Evolutionary conservation across 2,888 invertebrate genomes (phyloP).

Genomic region (Drosophila sordidula): DNA sequence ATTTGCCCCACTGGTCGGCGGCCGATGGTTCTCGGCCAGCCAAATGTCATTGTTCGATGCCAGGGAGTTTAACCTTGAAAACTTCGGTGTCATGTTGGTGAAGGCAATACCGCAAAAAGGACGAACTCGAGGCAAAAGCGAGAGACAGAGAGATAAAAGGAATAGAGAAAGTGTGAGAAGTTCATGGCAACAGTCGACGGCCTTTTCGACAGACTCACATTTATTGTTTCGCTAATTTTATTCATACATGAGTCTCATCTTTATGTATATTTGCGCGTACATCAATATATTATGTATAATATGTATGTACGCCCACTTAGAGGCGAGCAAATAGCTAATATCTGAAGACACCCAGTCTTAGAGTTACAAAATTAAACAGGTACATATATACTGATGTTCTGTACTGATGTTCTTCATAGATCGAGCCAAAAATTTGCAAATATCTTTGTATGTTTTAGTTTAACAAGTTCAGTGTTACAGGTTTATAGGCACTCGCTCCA

Average conservation of each 20-base stretch:
- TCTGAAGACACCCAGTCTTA: too few relatives aligned
- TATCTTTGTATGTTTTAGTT: too few relatives aligned
- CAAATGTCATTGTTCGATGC: slow-evolving; percentile 80
- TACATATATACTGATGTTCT: too few relatives aligned
- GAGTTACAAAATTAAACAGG: too few relatives aligned
- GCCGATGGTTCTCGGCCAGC: slow-evolving; percentile 33
- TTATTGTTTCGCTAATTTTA: slow-evolving; percentile 15
- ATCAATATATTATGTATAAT: too few relatives aligned
- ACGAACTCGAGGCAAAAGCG: slow-evolving; percentile 32
- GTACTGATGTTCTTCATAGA: too few relatives aligned
- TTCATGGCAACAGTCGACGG: slow-evolving; percentile 27
- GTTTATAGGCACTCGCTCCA: too few relatives aligned
- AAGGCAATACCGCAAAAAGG: slow-evolving; percentile 66
- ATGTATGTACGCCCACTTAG: too few relatives aligned
- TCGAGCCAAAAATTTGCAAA: too few relatives aligned
- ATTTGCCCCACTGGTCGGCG: slow-evolving; percentile 46
- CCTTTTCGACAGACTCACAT: slow-evolving; percentile 34
- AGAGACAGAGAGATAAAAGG: slow-evolving; percentile 2
- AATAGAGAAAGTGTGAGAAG: slow-evolving; percentile 31
- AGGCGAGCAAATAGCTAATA: too few relatives aligned
- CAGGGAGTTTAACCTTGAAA: slow-evolving; percentile 81
- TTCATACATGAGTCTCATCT: background rate
- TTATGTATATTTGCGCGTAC: too few relatives aligned
- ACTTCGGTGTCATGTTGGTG: slow-evolving; percentile 58
- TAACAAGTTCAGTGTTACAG: too few relatives aligned